Percentiles rank a stretch among this genome's conserved stretches.
phyloP scores from a whole-genome alignment of 2,113 vertebrate genomes.

The Mormyrus iriodes region DNA sequence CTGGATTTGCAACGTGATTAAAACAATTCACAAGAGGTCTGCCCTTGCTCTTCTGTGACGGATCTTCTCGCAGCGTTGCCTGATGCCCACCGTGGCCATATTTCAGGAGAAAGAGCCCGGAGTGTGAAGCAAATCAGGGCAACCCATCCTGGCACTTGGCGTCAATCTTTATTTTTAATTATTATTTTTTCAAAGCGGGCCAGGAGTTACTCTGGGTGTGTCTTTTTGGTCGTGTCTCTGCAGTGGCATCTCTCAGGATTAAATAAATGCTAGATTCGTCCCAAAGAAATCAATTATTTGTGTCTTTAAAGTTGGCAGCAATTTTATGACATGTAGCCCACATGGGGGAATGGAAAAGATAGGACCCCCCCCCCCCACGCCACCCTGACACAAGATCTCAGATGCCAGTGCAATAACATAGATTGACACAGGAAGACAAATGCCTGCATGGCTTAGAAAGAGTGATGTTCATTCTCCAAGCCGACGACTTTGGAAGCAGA shows the following conservation, averaged over 20 bases:
- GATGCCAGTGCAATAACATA: background rate
- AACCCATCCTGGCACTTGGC: background rate
- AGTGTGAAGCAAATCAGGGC: background rate
- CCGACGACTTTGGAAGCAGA: background rate
- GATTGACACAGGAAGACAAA: background rate
- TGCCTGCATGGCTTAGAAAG: background rate
- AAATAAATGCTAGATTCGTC: background rate
- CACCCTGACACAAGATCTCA: background rate
- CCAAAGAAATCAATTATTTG: constrained; percentile 7
- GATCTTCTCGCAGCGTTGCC: background rate
- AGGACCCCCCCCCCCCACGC: background rate
- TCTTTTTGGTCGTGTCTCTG: background rate
- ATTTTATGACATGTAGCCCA: background rate
- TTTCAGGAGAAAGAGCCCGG: background rate
- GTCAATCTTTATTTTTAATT: background rate
- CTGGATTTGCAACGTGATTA: background rate
- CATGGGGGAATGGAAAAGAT: background rate
- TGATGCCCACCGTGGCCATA: background rate
- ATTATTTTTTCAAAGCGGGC: background rate
- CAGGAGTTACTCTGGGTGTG: background rate
- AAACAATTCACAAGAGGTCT: background rate
- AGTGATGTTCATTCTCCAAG: background rate
- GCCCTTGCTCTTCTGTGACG: background rate
- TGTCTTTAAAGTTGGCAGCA: background rate
- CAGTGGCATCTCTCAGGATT: background rate